Percentiles rank a stretch among this genome's conserved stretches.
phyloP scores from a whole-genome alignment of 2,113 vertebrate genomes.

The Octodon degus region DNA sequence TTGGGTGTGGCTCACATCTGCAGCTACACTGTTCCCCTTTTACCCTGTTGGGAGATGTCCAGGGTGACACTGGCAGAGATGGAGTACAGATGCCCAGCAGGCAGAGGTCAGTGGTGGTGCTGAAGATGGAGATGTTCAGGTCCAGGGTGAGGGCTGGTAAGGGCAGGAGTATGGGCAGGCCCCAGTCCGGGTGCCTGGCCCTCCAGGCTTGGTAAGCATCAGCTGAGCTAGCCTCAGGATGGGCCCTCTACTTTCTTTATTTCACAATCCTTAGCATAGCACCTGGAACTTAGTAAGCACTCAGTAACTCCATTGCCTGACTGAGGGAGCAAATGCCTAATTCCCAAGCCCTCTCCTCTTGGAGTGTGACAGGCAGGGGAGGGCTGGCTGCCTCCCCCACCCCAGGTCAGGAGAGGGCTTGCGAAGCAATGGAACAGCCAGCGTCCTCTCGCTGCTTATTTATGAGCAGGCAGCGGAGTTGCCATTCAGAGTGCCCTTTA shows the following conservation, averaged over 20 bases:
- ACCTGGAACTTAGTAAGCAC: neutral
- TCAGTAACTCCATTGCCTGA: neutral
- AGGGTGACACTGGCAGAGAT: neutral
- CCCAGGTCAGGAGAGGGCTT: neutral
- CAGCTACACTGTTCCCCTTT: neutral
- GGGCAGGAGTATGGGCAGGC: neutral
- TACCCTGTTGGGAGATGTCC: neutral
- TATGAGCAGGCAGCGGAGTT: neutral
- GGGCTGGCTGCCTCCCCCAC: no score
- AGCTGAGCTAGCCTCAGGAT: neutral
- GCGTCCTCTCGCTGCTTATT: neutral
- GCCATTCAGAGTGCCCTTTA: neutral
- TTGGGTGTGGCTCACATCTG: neutral
- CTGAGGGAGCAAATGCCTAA: neutral
- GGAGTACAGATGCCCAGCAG: no score
- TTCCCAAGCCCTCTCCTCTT: neutral
- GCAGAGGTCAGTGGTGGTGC: neutral
- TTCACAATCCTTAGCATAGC: neutral
- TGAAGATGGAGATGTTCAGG: neutral
- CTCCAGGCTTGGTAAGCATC: neutral
- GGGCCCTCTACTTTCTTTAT: neutral
- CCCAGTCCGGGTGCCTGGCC: no score
- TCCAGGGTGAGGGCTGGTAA: neutral
- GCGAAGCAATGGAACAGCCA: neutral
- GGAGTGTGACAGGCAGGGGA: neutral